Evolutionary conservation across 1,140 invertebrate species (phyloP).

Genomic region (Venustaconcha ellipsiformis): DNA sequence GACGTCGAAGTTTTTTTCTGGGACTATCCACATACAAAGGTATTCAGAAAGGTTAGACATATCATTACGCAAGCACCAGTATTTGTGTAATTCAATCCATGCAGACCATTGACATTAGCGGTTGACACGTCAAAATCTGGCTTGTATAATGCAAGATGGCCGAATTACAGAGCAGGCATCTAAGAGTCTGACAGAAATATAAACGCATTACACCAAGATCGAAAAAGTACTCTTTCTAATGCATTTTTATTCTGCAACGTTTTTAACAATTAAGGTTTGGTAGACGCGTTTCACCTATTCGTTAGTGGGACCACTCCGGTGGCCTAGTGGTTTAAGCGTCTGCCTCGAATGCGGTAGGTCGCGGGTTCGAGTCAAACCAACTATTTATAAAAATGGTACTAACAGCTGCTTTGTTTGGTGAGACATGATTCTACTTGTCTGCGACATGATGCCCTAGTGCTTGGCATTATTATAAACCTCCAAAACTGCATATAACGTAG

Average conservation of each 20-base stretch:
- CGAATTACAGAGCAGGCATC: slow-evolving; percentile 34
- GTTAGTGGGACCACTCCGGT: too few species aligned
- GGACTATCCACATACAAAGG: neutral
- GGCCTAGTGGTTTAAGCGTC: too few species aligned
- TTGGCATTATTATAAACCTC: too few species aligned
- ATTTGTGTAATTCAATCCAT: slow-evolving; percentile 25
- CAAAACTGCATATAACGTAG: too few species aligned
- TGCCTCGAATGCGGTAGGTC: too few species aligned
- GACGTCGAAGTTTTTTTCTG: slow-evolving; percentile 19
- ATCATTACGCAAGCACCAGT: neutral
- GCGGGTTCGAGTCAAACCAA: too few species aligned
- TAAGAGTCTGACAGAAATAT: too few species aligned
- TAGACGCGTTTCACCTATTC: slow-evolving; percentile 4
- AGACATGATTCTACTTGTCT: too few species aligned
- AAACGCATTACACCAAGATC: too few species aligned
- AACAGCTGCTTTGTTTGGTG: too few species aligned
- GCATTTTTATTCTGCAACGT: slow-evolving; percentile 66
- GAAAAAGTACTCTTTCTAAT: slow-evolving; percentile 69
- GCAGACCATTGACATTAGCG: slow-evolving; percentile 22
- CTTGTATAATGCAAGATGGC: slow-evolving; percentile 66
- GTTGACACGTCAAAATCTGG: slow-evolving; percentile 46
- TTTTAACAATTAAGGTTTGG: slow-evolving; percentile 67
- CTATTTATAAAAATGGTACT: too few species aligned
- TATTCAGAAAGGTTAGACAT: slow-evolving; percentile 26
- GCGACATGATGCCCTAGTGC: too few species aligned